Conservation (phyloP, 2,113 vertebrate genomes). For the Erythrocebus patas region DNA sequence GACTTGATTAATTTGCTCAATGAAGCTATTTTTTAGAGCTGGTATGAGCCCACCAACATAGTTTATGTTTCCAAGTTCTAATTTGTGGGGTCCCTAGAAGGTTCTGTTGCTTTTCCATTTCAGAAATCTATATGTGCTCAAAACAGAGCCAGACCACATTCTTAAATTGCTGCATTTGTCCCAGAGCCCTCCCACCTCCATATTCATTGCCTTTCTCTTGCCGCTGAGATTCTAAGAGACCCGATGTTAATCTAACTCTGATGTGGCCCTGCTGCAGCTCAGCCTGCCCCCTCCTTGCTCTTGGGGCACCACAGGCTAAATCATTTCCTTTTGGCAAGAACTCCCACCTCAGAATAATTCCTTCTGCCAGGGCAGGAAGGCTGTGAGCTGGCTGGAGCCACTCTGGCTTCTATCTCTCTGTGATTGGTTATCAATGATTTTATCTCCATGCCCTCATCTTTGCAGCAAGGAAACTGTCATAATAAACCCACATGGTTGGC, state of each 20-base stretch:
- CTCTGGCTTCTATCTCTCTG: neutral
- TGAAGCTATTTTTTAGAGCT: conserved; percentile 18
- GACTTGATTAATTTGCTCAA: conserved; percentile 56
- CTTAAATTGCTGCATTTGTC: neutral
- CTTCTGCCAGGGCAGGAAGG: neutral
- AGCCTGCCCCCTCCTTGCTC: neutral
- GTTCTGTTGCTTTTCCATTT: conserved; percentile 38
- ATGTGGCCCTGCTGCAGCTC: neutral
- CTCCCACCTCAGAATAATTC: neutral
- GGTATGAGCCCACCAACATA: conserved; percentile 51
- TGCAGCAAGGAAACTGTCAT: neutral
- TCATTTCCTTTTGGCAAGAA: neutral
- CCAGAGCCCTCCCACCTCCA: neutral
- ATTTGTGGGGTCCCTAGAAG: conserved; percentile 27
- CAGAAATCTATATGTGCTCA: conserved; percentile 45
- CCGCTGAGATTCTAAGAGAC: neutral
- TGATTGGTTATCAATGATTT: neutral
- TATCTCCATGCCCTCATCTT: neutral
- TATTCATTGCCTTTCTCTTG: neutral
- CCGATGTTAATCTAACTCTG: neutral
- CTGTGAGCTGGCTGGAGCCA: neutral
- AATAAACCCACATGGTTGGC: neutral
- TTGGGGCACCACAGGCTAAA: neutral
- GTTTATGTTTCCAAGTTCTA: neutral
- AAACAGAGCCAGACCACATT: conserved; percentile 59